Evolutionary conservation across 2,888 invertebrate genomes (phyloP).

Genomic region (Coleophora flavipennella): DNA sequence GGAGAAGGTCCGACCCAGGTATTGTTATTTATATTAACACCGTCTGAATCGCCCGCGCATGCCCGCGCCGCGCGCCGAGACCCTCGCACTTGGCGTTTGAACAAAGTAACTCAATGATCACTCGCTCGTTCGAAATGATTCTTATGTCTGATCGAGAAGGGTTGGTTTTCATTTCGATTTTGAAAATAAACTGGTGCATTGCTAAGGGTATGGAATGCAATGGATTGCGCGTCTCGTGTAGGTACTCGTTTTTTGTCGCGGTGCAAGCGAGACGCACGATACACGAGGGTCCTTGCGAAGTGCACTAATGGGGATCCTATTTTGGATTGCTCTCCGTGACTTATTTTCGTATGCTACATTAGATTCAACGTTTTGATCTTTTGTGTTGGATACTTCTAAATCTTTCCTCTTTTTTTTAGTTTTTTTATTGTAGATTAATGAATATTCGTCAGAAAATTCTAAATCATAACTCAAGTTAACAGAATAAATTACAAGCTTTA

Average conservation of each 20-base stretch:
- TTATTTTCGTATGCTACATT: slow-evolving; percentile 30
- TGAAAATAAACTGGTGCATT: slow-evolving; percentile 25
- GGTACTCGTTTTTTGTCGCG: slow-evolving; percentile 63
- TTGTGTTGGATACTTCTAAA: slow-evolving; percentile 10
- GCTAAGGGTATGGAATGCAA: slow-evolving; percentile 58
- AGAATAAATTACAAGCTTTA: too few relatives aligned
- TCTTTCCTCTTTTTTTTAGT: slow-evolving; percentile 1
- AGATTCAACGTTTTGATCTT: background rate
- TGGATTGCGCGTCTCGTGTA: slow-evolving; percentile 59
- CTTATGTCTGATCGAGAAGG: slow-evolving; percentile 27
- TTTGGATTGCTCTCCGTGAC: slow-evolving; percentile 43
- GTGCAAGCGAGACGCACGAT: slow-evolving; percentile 46
- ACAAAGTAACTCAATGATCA: slow-evolving; percentile 33
- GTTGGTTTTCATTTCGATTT: slow-evolving; percentile 22
- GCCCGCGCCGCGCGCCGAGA: too few relatives aligned
- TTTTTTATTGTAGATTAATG: too few relatives aligned
- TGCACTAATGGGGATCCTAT: slow-evolving; percentile 62
- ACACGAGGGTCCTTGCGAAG: slow-evolving; percentile 52
- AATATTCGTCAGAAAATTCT: too few relatives aligned
- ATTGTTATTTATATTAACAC: slow-evolving; percentile 67
- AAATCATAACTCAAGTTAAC: too few relatives aligned
- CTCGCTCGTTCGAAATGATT: slow-evolving; percentile 19
- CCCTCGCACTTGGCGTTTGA: slow-evolving; percentile 55
- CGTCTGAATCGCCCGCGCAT: slow-evolving; percentile 60
- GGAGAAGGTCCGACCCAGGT: slow-evolving; percentile 42